Evolutionary conservation across 2,888 invertebrate species (phyloP).

Genomic region (Camponotus fellah): DNA sequence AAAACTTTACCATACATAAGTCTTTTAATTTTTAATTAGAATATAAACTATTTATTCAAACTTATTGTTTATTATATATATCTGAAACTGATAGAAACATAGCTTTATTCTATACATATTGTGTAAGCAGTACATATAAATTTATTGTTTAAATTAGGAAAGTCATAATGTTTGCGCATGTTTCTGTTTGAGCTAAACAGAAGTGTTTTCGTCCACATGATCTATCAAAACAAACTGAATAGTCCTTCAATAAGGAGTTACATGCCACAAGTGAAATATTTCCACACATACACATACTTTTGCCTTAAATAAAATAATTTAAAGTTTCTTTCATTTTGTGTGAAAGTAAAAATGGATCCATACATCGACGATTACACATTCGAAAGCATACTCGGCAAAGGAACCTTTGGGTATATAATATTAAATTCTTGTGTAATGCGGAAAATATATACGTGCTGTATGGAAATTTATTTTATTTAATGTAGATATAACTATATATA

Average conservation of each 20-base stretch:
- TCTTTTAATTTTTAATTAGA: not conserved
- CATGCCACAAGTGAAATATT: not conserved
- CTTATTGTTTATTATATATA: not conserved
- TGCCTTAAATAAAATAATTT: constrained; percentile 1
- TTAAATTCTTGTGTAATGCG: not conserved
- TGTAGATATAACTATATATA: constrained; percentile 24
- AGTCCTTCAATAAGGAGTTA: constrained; percentile 27
- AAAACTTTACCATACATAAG: not conserved
- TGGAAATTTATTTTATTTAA: constrained; percentile 4
- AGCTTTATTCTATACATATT: not conserved
- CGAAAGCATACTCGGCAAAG: constrained; percentile 75
- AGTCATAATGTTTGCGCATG: not conserved
- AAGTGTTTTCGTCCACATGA: not conserved
- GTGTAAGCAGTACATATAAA: not conserved
- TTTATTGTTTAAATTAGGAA: constrained; percentile 10
- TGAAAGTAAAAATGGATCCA: constrained; percentile 36
- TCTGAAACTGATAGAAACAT: not conserved
- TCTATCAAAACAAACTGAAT: not conserved
- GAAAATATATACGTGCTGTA: not conserved
- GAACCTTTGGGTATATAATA: constrained; percentile 78
- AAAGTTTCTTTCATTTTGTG: not conserved
- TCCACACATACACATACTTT: not conserved
- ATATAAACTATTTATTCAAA: not conserved
- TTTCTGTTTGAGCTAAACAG: not conserved
- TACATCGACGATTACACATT: constrained; percentile 69